Percentiles rank a stretch among this genome's conserved stretches.
phyloP scores from a whole-genome alignment of 2,797 vertebrate genomes.

The Rhadinocentrus ornatus region DNA sequence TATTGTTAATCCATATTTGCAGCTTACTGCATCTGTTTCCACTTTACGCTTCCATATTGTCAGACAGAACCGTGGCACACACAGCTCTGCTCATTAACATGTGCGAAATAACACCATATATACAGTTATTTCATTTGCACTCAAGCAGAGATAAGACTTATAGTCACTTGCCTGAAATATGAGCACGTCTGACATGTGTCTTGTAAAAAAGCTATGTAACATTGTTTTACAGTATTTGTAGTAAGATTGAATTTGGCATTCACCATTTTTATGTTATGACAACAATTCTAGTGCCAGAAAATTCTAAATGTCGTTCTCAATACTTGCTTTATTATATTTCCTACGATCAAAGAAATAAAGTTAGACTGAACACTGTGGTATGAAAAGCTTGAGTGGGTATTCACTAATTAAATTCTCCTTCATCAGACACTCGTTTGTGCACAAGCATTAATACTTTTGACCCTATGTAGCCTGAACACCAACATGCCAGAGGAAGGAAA shows the following conservation, averaged over 20 bases:
- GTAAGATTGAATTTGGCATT: conserved; percentile 31
- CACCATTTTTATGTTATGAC: conserved; percentile 25
- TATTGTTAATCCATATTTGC: conserved; percentile 16
- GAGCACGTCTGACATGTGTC: conserved; percentile 31
- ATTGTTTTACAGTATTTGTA: conserved; percentile 34
- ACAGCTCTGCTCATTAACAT: conserved; percentile 23
- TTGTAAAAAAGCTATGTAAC: conserved; percentile 28
- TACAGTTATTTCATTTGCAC: conserved; percentile 23
- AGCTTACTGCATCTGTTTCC: conserved; percentile 37
- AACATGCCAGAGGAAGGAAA: conserved; percentile 78
- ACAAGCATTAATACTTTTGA: conserved; percentile 85
- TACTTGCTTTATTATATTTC: conserved; percentile 14
- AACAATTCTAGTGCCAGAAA: conserved; percentile 35
- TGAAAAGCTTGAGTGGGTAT: conserved; percentile 71
- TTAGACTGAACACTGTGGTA: conserved; percentile 50
- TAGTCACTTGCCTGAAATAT: conserved; percentile 22
- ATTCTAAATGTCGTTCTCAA: conserved; percentile 6
- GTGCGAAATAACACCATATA: conserved; percentile 26
- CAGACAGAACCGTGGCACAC: conserved; percentile 15
- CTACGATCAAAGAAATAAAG: conserved; percentile 44
- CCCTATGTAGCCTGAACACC: conserved; percentile 74
- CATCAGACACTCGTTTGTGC: conserved; percentile 80
- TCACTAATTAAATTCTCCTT: conserved; percentile 83
- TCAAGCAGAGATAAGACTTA: conserved; percentile 8
- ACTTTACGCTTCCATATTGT: conserved; percentile 1